A percentile compares a stretch with the other conserved stretches of the same genome.
Evolutionary conservation across 2,797 vertebrate genomes (phyloP).

Genomic region (Myripristis jacobus): DNA sequence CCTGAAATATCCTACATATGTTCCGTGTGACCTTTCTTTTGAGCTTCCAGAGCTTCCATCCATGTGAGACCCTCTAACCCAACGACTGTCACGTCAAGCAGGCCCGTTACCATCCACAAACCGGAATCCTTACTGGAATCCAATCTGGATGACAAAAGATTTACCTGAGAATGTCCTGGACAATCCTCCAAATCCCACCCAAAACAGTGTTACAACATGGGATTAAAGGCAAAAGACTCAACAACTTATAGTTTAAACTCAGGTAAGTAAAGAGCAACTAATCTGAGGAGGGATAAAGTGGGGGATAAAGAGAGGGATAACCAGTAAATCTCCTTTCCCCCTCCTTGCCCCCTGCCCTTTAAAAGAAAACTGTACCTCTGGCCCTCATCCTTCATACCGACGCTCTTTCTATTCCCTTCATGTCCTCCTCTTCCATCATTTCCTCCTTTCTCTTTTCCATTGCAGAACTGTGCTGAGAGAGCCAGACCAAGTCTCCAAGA

Average conservation of each 20-base stretch:
- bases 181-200: conserved; percentile 47
- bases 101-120: conserved; percentile 3
- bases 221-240: conserved; percentile 44
- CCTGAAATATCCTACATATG: background rate
- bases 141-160: conserved; percentile 69
- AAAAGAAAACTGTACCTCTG: conserved; percentile 18
- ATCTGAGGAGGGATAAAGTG: conserved; percentile 41
- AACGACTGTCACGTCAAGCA: background rate
- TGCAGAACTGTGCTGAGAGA: background rate
- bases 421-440: background rate
- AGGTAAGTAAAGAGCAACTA: conserved; percentile 34
- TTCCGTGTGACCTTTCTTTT: background rate
- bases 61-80: background rate
- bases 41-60: background rate
- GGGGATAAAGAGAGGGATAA: conserved; percentile 22
- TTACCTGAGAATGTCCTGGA: conserved; percentile 50
- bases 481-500: background rate
- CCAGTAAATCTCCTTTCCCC: conserved; percentile 19
- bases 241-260: conserved; percentile 36
- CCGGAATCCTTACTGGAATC: conserved; percentile 24
- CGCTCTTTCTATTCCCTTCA: background rate
- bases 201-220: conserved; percentile 34
- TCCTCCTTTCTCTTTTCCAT: background rate
- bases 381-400: background rate
- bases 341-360: conserved; percentile 4